Evolutionary conservation across 2,797 vertebrate species (phyloP).

Genomic region (Poeciliopsis gracilis): DNA sequence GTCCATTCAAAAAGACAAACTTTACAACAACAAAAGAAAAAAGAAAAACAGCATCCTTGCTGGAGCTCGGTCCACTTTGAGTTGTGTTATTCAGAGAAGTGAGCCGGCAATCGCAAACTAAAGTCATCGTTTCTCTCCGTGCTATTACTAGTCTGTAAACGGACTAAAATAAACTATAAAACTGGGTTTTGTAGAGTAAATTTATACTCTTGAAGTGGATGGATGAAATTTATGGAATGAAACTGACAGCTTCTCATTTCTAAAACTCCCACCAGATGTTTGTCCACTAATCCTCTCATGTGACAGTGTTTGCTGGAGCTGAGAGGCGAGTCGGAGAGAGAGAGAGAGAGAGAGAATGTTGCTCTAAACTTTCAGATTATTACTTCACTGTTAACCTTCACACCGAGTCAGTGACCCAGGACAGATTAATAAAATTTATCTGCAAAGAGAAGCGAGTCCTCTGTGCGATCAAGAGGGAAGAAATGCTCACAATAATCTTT

Average conservation of each 20-base stretch:
- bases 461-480: background rate
- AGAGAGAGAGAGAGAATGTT: slow-evolving; percentile 38
- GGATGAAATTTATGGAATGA: slow-evolving; percentile 1
- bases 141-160: background rate
- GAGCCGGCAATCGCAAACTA: too few relatives aligned
- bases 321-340: slow-evolving; percentile 15
- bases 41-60: background rate
- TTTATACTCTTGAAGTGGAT: background rate
- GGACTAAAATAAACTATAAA: background rate
- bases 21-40: too few relatives aligned
- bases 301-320: slow-evolving; percentile 32
- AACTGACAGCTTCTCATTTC: slow-evolving; percentile 17
- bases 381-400: slow-evolving; percentile 47
- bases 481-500: slow-evolving; percentile 16
- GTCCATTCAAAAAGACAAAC: background rate
- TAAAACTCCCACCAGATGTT: slow-evolving; percentile 63
- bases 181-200: background rate
- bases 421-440: slow-evolving; percentile 17
- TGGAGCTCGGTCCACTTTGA: background rate
- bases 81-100: background rate
- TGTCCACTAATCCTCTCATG: slow-evolving; percentile 53
- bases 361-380: slow-evolving; percentile 50
- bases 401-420: slow-evolving; percentile 21
- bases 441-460: slow-evolving; percentile 17
- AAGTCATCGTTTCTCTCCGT: background rate